Evolutionary conservation across 1,140 invertebrate genomes (phyloP).

Genomic region (Phortica variegata): DNA sequence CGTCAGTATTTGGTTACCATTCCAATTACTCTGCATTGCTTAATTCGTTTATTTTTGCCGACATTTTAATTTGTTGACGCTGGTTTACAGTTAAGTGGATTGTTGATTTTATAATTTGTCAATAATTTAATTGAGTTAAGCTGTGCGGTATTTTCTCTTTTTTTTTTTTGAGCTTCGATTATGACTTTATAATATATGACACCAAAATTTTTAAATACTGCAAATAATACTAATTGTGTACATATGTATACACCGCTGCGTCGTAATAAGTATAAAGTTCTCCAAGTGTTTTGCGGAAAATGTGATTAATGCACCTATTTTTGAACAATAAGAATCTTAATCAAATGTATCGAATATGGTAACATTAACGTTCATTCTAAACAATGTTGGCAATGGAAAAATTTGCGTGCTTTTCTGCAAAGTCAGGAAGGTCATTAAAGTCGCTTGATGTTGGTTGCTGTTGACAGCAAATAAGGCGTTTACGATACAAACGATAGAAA

Average conservation of each 20-base stretch:
- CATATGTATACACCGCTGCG: not conserved
- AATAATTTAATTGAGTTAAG: conserved; percentile 33
- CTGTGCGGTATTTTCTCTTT: conserved; percentile 29
- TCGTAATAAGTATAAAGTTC: too few relatives aligned
- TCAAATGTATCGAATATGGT: not conserved
- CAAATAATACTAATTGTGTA: not conserved
- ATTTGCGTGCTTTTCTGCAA: not conserved
- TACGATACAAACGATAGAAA: conserved; percentile 14
- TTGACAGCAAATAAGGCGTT: not conserved
- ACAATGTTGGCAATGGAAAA: not conserved
- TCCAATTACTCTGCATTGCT: too few relatives aligned
- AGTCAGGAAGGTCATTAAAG: not conserved
- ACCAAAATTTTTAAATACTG: not conserved
- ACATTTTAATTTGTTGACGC: conserved; percentile 41
- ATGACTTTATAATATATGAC: not conserved
- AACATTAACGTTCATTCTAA: not conserved
- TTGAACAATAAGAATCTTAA: not conserved
- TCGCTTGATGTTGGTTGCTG: not conserved
- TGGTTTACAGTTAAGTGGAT: conserved; percentile 34
- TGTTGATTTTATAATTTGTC: conserved; percentile 43
- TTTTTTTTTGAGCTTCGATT: not conserved
- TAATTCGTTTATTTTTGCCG: conserved; percentile 32
- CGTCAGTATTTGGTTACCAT: too few relatives aligned
- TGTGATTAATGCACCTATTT: not conserved
- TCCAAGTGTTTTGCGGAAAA: not conserved